Evolutionary conservation across 2,113 vertebrate species (phyloP), one percentile per base, ranked within the genome.

Genomic region (Polypterus senegalus): DNA sequence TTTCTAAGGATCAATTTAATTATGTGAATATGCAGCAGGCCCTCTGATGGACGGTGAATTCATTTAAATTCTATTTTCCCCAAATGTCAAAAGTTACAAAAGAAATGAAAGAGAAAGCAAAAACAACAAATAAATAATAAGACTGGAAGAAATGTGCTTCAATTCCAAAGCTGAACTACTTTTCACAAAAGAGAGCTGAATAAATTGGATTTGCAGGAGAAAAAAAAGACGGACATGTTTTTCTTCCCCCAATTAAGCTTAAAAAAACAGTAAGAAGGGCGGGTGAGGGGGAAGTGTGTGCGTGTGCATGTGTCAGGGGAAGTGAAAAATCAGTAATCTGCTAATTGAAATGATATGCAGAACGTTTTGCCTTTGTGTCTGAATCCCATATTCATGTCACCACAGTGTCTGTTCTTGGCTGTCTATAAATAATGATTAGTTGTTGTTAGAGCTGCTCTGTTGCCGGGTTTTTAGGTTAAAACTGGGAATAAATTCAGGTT

Each of bases 291-390:
- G 27, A 27, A 27, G 27, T 27, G 27, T 27, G 27, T 27, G 27
- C 27, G 27, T 27, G 27, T 27, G 27, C 27, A 2, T 27, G 27
- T 27, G 27, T 27, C 27, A 27, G 27, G 27, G 27, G 27, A 27
- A 27, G 27, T 27, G 27, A 55, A 10, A 57, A 44, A 44, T 6
- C 9, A 43, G 56, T 57, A 57, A 57, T 57, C 56, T 57, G 56
- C 27, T 57, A 57, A 57, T 57, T 57, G 56, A 11, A 57, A 57
- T 57, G 56, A 57, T 57, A 57, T 57, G 56, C 56, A 57, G n/a
- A 57, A 27, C n/a, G 56, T 45, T 57, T 57, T 57, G 56, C 56
- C 27, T 56, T 57, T 57, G 56, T 57, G 56, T 57, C 56, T 57
- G 56, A 44, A 27, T 7, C 27, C 56, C 8, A 5, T 57, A 43